These are phyloP conservation scores for Conchocele bisecta DNA, from an alignment of 2,888 invertebrate genomes.

Conservation along the genomic window DNA sequence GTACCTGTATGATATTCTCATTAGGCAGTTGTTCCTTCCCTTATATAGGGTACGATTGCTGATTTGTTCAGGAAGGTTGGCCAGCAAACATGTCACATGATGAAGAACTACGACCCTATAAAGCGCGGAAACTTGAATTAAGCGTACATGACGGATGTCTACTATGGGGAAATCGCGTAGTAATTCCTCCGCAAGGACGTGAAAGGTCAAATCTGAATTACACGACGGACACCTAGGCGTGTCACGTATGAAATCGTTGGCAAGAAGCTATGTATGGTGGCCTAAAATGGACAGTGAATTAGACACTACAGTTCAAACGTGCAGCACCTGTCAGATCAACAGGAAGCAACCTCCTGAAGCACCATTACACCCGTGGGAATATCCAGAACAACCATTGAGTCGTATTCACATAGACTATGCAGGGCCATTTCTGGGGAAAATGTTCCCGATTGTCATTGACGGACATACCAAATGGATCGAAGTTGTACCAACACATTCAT, in stretches of 20 bases:
- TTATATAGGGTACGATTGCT: too few species aligned
- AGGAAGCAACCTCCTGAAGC: not conserved
- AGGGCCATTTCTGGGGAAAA: constrained; percentile 45
- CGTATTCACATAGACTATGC: constrained; percentile 64
- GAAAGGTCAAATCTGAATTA: not conserved
- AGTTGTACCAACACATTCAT: constrained; percentile 11
- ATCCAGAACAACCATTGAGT: constrained; percentile 58
- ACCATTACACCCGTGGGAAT: constrained; percentile 13
- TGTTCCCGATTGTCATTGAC: constrained; percentile 53
- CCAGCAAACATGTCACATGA: not conserved
- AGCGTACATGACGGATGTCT: not conserved
- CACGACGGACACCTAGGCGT: not conserved
- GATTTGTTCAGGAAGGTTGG: too few species aligned
- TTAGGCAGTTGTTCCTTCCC: too few species aligned
- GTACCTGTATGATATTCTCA: too few species aligned
- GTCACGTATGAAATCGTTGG: not conserved
- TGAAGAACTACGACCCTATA: constrained; percentile 10
- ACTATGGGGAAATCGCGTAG: constrained; percentile 26
- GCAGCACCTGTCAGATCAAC: not conserved
- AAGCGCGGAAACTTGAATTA: constrained; percentile 8
- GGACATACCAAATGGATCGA: constrained; percentile 56
- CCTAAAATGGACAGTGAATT: not conserved
- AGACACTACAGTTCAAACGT: not conserved
- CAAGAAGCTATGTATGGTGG: not conserved
- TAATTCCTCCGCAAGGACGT: constrained; percentile 9